A percentile compares a stretch with the other conserved stretches of the same genome.
Evolutionary conservation across 30 jellyfish, hydroid and myxozoan species (phyloP).

Genomic region (Morbakka virulenta): DNA sequence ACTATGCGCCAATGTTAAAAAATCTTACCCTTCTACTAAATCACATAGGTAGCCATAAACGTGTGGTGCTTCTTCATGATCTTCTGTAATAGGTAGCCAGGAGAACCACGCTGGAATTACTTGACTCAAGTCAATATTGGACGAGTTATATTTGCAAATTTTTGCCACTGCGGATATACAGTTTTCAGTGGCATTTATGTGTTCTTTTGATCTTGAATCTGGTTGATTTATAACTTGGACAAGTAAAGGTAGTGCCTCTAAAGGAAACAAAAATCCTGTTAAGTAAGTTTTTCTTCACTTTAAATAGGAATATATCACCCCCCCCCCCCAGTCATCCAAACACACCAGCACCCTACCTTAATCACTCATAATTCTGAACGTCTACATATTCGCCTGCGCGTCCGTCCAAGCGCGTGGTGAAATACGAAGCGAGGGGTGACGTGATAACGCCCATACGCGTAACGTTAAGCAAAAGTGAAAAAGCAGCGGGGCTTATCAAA

Average conservation of each 20-base stretch:
- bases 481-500: no score
- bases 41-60: slow-evolving; percentile 97
- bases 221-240: slow-evolving; percentile 93
- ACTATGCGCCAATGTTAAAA: no score
- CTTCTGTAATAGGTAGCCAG: slow-evolving; percentile 97
- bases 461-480: no score
- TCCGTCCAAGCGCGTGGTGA: background rate
- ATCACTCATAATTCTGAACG: no score
- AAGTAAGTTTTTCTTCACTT: no score
- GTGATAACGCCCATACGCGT: no score
- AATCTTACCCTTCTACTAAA: slow-evolving; percentile 88
- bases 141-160: slow-evolving; percentile 81
- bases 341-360: no score
- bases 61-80: slow-evolving; percentile 97
- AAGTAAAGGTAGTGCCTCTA: slow-evolving; percentile 80
- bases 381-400: no score
- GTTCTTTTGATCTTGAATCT: slow-evolving; percentile 70
- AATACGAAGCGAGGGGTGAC: background rate
- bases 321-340: no score
- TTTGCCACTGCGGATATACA: slow-evolving; percentile 96
- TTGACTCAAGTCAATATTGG: slow-evolving; percentile 57
- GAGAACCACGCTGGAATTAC: slow-evolving; percentile 92
- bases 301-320: no score
- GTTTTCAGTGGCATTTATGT: slow-evolving; percentile 90
- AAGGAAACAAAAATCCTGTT: background rate